Conservation (phyloP, 2,113 vertebrate genomes). For the Otolemur garnettii region DNA sequence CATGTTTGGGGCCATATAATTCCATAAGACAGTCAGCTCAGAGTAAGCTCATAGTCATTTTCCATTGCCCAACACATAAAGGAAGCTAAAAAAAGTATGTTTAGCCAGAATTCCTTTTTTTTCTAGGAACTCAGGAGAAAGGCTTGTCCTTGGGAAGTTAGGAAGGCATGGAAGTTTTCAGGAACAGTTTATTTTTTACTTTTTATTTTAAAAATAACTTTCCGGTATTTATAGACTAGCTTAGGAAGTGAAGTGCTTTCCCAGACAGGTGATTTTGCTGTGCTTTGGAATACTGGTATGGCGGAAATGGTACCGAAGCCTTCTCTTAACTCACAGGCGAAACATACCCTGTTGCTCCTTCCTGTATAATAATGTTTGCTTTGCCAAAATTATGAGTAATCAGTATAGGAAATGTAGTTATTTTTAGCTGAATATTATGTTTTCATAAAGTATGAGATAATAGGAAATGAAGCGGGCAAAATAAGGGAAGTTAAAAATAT, state of each 20-base stretch:
- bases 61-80: background rate
- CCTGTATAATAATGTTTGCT: slow-evolving; percentile 63
- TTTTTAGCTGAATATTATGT: slow-evolving; percentile 67
- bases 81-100: background rate
- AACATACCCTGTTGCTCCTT: slow-evolving; percentile 75
- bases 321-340: slow-evolving; percentile 44
- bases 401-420: slow-evolving; percentile 71
- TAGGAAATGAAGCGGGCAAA: slow-evolving; percentile 67
- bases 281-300: background rate
- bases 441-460: slow-evolving; percentile 70
- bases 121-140: slow-evolving; percentile 61
- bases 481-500: slow-evolving; percentile 58
- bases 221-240: slow-evolving; percentile 55
- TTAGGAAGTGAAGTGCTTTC: slow-evolving; percentile 45
- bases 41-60: slow-evolving; percentile 16
- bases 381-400: slow-evolving; percentile 76
- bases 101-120: slow-evolving; percentile 33
- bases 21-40: background rate
- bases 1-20: background rate
- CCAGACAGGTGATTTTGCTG: slow-evolving; percentile 54
- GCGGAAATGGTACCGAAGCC: background rate
- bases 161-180: slow-evolving; percentile 12
- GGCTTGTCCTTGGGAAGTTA: slow-evolving; percentile 40
- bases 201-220: slow-evolving; percentile 9
- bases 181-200: slow-evolving; percentile 7